Conservation (phyloP, 2,888 invertebrate species). For the Hanleya hanleyi region DNA sequence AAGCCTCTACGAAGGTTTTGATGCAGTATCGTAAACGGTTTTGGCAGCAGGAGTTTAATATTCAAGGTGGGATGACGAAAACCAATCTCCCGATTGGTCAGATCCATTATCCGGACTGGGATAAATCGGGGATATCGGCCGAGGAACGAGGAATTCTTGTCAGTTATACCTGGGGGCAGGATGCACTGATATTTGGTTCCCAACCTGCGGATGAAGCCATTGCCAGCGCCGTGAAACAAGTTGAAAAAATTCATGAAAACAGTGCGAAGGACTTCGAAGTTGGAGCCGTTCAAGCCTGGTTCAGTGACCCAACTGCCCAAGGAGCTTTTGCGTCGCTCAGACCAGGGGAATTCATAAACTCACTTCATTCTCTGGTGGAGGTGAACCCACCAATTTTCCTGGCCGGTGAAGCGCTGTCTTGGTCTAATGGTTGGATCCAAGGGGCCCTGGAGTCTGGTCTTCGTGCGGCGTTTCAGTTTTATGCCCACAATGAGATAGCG, state of each 20-base stretch:
- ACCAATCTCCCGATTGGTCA: constrained; percentile 27
- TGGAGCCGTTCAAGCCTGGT: constrained; percentile 38
- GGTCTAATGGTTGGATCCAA: constrained; percentile 37
- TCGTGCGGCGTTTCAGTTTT: constrained; percentile 27
- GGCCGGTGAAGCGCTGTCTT: constrained; percentile 40
- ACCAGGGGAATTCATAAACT: constrained; percentile 30
- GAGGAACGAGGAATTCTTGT: constrained; percentile 31
- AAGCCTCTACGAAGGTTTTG: constrained; percentile 31
- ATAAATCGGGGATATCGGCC: constrained; percentile 14
- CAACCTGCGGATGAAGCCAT: constrained; percentile 27
- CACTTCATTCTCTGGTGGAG: constrained; percentile 20
- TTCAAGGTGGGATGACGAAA: constrained; percentile 28
- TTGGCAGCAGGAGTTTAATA: constrained; percentile 32
- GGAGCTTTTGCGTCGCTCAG: constrained; percentile 25
- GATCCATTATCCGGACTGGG: constrained; percentile 27
- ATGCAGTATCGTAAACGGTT: constrained; percentile 34
- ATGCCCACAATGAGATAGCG: constrained; percentile 7
- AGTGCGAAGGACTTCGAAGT: constrained; percentile 33
- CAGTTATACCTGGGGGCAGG: constrained; percentile 30
- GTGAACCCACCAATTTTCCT: constrained; percentile 28
- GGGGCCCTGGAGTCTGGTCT: constrained; percentile 28
- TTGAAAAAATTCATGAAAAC: constrained; percentile 35
- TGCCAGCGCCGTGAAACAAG: constrained; percentile 28
- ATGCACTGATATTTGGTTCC: constrained; percentile 29
- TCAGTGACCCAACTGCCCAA: constrained; percentile 29